These are phyloP conservation scores for Corydoras sp. DNA, from an alignment of 2,113 vertebrate genomes.

Conservation along the genomic window DNA sequence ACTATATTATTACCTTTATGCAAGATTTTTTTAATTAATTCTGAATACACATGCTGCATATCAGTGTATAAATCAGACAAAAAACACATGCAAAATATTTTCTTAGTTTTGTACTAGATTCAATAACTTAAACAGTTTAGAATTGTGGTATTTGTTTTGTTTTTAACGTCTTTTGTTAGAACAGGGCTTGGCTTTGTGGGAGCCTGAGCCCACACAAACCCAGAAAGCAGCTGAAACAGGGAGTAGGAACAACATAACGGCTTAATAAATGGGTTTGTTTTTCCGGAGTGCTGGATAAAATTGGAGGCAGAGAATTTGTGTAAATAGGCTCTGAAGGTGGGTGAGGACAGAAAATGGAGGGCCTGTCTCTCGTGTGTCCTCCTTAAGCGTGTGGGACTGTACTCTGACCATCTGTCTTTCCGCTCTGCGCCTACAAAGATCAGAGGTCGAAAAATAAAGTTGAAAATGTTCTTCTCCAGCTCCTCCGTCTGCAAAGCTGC, in stretches of 20 bases:
- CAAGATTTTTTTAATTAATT: too few species aligned
- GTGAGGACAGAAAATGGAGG: background rate
- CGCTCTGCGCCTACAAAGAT: slow-evolving; percentile 43
- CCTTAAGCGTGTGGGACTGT: slow-evolving; percentile 39
- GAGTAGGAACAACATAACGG: background rate
- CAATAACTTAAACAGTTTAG: too few species aligned
- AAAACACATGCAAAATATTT: too few species aligned
- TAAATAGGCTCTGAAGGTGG: slow-evolving; percentile 5
- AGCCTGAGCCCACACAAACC: background rate
- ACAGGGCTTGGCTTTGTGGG: background rate
- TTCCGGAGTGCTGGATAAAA: background rate
- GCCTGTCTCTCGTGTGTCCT: background rate
- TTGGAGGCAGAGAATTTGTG: background rate
- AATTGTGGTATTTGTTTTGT: too few species aligned
- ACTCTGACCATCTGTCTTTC: slow-evolving; percentile 55
- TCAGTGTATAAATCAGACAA: too few species aligned
- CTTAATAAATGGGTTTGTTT: slow-evolving; percentile 1
- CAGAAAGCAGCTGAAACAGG: background rate
- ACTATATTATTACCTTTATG: background rate
- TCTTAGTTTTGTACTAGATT: too few species aligned
- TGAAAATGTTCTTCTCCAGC: slow-evolving; percentile 49
- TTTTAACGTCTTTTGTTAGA: background rate
- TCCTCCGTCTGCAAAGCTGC: slow-evolving; percentile 4
- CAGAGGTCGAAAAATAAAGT: slow-evolving; percentile 52
- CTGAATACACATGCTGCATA: too few species aligned